These are phyloP conservation scores for Chionomys nivalis DNA, from an alignment of 2,113 vertebrate species.

Conservation along the genomic window DNA sequence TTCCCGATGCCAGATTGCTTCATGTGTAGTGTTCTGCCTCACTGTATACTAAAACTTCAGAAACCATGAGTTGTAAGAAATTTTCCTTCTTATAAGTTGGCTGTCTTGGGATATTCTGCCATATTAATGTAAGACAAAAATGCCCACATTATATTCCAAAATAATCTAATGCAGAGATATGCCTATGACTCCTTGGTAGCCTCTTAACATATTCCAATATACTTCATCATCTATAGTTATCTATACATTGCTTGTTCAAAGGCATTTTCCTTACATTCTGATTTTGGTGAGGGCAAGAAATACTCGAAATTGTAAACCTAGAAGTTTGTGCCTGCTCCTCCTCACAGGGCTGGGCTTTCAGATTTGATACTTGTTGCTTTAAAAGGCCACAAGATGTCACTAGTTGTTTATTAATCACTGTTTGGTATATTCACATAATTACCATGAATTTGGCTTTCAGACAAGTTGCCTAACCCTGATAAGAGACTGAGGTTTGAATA, in stretches of 20 bases:
- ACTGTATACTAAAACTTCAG: not conserved
- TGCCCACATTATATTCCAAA: not conserved
- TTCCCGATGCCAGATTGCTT: too few relatives aligned
- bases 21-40: not conserved
- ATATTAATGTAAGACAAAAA: not conserved
- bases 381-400: constrained; percentile 77
- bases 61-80: not conserved
- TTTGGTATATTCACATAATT: not conserved
- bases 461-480: not conserved
- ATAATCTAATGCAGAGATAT: constrained; percentile 5
- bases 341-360: not conserved
- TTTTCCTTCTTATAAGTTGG: not conserved
- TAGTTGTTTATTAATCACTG: constrained; percentile 51
- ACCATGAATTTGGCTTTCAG: not conserved
- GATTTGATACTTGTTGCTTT: not conserved
- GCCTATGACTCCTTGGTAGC: not conserved
- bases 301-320: constrained; percentile 5
- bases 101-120: not conserved
- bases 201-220: not conserved
- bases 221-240: not conserved
- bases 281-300: constrained; percentile 26
- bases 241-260: not conserved
- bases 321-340: not conserved
- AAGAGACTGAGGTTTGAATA: not conserved
- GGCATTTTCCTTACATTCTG: not conserved